Evolutionary conservation across 2,797 vertebrate species (phyloP), one percentile per base, ranked within the genome.

Genomic region (Crenichthys baileyi): DNA sequence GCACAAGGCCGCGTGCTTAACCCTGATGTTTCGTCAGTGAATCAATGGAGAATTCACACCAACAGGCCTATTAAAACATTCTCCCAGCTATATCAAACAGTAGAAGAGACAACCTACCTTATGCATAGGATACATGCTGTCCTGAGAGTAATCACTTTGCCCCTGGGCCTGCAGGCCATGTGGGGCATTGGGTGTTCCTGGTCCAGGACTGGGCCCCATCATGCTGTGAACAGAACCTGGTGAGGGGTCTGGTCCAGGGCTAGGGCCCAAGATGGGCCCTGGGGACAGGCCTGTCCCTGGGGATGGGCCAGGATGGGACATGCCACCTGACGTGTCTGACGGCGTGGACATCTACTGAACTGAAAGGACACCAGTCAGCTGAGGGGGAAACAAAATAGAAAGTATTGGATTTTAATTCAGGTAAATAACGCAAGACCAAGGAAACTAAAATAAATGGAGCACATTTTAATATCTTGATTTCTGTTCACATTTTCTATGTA

Each of bases 211-310:
- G n/a, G 97, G 97, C 79, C 98, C 98, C 98, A 99, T 98, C 97
- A 99, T 98, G 81, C 97, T 98, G 94, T 99, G 98, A 78, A 98
- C 98, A 20, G 98, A 99, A 84, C 98, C 95, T 18, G 98, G 98
- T 81, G 98, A 99, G 0, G 97, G 98, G 4, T 98, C 98, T 2
- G 98, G 98, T 87, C 98, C 98, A 74, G 98, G 98, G 81, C 98
- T 99, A 48, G 98, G 98, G 75, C 98, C 98, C 61, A 99, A 91
- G 90, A 98, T 98, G 36, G 98, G 97, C 83, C 98, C 98, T 50
- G 98, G 98, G 75, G 98, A 99, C 44, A 97, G 96, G 36, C 98
- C 98, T 2, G 98, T 96, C 84, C 97, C 98, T 7, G 98, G 98
- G 2, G 98, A 99, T 82, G 97, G 98, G 83, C 98, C 98, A 78